Evolutionary conservation across 2,888 invertebrate species (phyloP).

Genomic region (Anagyrus pseudococci): DNA sequence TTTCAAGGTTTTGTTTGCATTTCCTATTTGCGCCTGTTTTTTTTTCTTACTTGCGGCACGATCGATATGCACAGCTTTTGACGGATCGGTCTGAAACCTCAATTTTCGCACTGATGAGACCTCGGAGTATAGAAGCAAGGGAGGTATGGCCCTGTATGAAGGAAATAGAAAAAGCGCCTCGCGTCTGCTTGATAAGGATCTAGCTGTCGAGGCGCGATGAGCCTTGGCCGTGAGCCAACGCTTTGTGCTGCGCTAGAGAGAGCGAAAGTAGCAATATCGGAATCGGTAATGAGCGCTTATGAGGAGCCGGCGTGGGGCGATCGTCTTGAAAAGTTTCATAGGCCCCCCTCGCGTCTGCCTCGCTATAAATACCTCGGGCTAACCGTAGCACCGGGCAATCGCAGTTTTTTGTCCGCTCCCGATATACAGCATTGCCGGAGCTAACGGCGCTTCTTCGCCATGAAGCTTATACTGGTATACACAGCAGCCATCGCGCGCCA

Average conservation of each 20-base stretch:
- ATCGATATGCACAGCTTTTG: too few relatives aligned
- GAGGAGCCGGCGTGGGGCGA: constrained; percentile 3
- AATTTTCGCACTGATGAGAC: neutral
- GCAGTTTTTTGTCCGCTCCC: constrained; percentile 22
- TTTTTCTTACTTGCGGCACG: too few relatives aligned
- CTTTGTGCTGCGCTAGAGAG: constrained; percentile 12
- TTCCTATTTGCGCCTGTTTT: too few relatives aligned
- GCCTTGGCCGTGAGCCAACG: constrained; percentile 36
- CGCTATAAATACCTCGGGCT: constrained; percentile 31
- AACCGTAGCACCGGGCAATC: constrained; percentile 10
- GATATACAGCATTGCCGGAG: neutral
- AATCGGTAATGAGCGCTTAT: constrained; percentile 25
- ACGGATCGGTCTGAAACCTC: neutral
- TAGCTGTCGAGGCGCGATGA: constrained; percentile 26
- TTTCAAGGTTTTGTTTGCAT: too few relatives aligned
- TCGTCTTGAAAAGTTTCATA: neutral
- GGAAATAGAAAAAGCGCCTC: too few relatives aligned
- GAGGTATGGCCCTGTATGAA: neutral
- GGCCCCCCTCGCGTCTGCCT: neutral
- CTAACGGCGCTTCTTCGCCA: constrained; percentile 9
- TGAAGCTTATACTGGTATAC: constrained; percentile 30
- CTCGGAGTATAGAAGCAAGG: neutral
- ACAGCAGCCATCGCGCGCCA: too few relatives aligned
- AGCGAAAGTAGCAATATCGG: constrained; percentile 36
- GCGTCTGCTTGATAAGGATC: constrained; percentile 17